Evolutionary conservation across 2,797 vertebrate species (phyloP).

Genomic region (Microctenopoma lineatum): DNA sequence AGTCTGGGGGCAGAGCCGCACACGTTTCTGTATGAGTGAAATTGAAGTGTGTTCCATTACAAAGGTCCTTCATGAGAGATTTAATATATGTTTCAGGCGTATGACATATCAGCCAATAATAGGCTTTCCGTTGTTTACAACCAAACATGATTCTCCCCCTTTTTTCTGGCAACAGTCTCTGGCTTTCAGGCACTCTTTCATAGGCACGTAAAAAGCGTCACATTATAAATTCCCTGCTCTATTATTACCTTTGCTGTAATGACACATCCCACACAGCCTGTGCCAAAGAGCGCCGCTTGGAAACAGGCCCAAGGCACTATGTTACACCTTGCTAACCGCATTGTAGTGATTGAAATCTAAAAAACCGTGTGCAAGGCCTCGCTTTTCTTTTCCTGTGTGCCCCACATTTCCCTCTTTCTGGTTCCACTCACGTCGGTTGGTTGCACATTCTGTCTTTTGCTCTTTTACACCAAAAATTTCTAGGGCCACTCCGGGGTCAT

Average conservation of each 20-base stretch:
- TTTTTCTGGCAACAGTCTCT: conserved; percentile 35
- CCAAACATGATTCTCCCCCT: conserved; percentile 43
- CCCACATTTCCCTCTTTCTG: conserved; percentile 6
- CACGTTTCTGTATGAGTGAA: conserved; percentile 51
- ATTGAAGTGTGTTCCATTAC: conserved; percentile 55
- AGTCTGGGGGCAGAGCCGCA: conserved; percentile 34
- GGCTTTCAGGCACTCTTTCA: conserved; percentile 64
- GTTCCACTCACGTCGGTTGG: not conserved
- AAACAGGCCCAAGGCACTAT: conserved; percentile 63
- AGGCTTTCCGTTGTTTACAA: conserved; percentile 68
- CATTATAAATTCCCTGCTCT: conserved; percentile 75
- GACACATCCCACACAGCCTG: conserved; percentile 75
- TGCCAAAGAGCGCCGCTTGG: conserved; percentile 69
- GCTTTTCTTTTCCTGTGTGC: conserved; percentile 35
- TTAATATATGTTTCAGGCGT: conserved; percentile 62
- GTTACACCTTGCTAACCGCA: conserved; percentile 70
- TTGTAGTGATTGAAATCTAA: conserved; percentile 66
- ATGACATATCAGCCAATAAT: conserved; percentile 67
- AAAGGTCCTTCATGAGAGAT: conserved; percentile 45
- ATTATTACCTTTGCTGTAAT: conserved; percentile 78
- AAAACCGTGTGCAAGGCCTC: conserved; percentile 46
- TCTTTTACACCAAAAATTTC: conserved; percentile 21
- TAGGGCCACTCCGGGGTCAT: conserved; percentile 41
- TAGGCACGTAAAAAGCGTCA: conserved; percentile 66
- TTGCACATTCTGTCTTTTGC: conserved; percentile 9